phyloP scores from a whole-genome alignment of 2,888 invertebrate genomes.

The Ectobius pallidus region DNA sequence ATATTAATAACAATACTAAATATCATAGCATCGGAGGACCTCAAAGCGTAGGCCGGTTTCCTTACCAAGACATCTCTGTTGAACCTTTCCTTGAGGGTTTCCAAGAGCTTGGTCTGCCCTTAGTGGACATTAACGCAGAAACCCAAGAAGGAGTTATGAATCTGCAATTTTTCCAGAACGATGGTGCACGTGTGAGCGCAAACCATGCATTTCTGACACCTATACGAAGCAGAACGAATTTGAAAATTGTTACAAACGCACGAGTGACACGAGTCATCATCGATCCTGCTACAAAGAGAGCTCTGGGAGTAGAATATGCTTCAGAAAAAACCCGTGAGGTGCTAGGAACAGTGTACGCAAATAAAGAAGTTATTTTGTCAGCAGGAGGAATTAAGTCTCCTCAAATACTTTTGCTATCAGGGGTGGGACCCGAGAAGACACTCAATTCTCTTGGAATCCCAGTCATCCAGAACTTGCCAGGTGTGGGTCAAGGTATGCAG shows the following conservation, averaged over 20 bases:
- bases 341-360: background rate
- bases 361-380: conserved; percentile 6
- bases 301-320: conserved; percentile 1
- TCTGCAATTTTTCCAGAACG: background rate
- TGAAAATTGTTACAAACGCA: background rate
- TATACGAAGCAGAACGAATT: background rate
- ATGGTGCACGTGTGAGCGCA: background rate
- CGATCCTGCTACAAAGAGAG: background rate
- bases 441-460: background rate
- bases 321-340: background rate
- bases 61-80: background rate
- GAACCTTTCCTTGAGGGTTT: background rate
- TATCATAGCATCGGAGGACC: background rate
- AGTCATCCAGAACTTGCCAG: background rate
- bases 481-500: conserved; percentile 1
- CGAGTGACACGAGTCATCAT: conserved; percentile 5
- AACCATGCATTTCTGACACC: background rate
- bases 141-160: background rate
- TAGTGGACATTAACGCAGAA: background rate
- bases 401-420: conserved; percentile 16
- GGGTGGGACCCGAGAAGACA: background rate
- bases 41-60: background rate
- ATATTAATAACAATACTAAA: background rate
- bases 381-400: conserved; percentile 5
- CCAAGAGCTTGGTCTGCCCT: background rate